Conservation (phyloP, 2,888 invertebrate species). For the Eupeodes luniger region DNA sequence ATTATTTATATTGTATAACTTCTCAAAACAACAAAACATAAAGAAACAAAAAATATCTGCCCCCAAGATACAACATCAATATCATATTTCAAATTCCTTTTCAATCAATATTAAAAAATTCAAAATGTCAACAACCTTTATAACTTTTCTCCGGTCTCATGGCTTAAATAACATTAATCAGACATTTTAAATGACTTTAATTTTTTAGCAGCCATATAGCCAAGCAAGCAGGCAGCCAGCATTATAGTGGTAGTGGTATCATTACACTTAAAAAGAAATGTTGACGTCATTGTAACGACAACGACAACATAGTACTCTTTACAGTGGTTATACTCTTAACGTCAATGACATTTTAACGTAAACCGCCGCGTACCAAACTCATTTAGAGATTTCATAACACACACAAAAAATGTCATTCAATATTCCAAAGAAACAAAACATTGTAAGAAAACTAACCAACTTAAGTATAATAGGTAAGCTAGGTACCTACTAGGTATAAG, state of each 20-base stretch:
- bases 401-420: constrained; percentile 27
- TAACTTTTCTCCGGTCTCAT: not conserved
- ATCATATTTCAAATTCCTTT: not conserved
- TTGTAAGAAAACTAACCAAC: constrained; percentile 33
- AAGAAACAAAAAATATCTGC: not conserved
- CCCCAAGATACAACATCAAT: not conserved
- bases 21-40: not conserved
- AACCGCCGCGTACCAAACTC: not conserved
- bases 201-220: not conserved
- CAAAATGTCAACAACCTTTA: constrained; percentile 20
- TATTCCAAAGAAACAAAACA: constrained; percentile 9
- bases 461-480: constrained; percentile 11
- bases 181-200: not conserved
- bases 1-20: not conserved
- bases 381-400: constrained; percentile 21
- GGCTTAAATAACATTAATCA: constrained; percentile 10
- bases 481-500: too few relatives aligned
- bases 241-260: not conserved
- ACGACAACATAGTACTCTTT: too few relatives aligned
- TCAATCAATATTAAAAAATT: not conserved
- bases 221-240: not conserved
- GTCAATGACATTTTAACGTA: constrained; percentile 30
- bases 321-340: constrained; percentile 11
- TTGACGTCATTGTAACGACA: not conserved
- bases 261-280: not conserved